These are phyloP conservation scores for Lanius ludovicianus DNA, from an alignment of 2,113 vertebrate species.

Conservation along the genomic window DNA sequence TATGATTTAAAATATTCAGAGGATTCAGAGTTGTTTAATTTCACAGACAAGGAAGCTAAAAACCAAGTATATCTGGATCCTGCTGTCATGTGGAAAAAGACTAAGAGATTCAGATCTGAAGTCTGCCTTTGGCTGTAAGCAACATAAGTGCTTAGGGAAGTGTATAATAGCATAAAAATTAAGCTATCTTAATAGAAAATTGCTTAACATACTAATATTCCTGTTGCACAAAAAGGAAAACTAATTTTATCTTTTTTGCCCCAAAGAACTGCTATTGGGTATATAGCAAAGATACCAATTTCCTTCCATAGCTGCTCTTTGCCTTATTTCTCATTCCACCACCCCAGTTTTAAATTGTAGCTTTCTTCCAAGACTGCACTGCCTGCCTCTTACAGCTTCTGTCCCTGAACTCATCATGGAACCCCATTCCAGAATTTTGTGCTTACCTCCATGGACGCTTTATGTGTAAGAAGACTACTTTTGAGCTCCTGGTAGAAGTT, in stretches of 20 bases:
- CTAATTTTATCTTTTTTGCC: neutral
- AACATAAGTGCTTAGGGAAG: neutral
- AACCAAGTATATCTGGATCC: neutral
- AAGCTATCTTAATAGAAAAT: neutral
- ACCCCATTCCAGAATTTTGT: neutral
- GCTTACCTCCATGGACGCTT: neutral
- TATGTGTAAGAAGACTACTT: neutral
- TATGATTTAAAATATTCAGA: neutral
- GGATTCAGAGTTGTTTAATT: neutral
- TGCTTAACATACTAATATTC: neutral
- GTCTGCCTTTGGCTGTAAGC: neutral
- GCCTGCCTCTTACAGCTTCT: neutral
- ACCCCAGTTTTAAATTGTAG: neutral
- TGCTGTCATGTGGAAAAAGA: neutral
- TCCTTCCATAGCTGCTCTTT: neutral
- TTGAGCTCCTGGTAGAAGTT: neutral
- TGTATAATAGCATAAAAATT: neutral
- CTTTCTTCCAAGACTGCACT: neutral
- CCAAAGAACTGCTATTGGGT: neutral
- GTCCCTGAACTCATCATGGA: neutral
- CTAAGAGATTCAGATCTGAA: neutral
- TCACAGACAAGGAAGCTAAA: neutral
- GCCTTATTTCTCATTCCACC: neutral
- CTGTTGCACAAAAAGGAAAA: neutral
- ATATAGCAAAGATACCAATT: neutral